Conservation (phyloP, 2,888 invertebrate genomes). For the Drosophila limbata region DNA sequence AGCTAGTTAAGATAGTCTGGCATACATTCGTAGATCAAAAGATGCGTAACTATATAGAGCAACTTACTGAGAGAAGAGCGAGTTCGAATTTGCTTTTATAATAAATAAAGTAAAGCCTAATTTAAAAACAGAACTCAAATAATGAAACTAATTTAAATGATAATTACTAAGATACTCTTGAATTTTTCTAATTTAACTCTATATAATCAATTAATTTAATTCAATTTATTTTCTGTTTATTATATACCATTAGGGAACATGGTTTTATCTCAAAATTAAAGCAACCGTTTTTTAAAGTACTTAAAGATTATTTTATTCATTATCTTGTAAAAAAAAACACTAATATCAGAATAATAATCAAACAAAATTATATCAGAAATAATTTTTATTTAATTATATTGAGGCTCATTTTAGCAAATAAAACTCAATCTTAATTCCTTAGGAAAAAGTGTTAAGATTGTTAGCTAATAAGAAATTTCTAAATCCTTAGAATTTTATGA, state of each 20-base stretch:
- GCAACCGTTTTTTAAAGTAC: too few species aligned
- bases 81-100: background rate
- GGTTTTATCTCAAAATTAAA: too few species aligned
- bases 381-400: background rate
- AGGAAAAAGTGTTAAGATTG: too few species aligned
- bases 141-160: background rate
- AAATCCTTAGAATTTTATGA: too few species aligned
- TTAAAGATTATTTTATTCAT: too few species aligned
- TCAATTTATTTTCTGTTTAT: too few species aligned
- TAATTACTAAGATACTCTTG: too few species aligned
- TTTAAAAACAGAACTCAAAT: background rate
- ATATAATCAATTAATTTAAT: too few species aligned
- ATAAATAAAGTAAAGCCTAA: background rate
- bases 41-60: slow-evolving; percentile 4
- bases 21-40: background rate
- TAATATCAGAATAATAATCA: background rate
- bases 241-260: too few species aligned
- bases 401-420: background rate
- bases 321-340: too few species aligned
- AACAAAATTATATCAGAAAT: background rate
- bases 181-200: too few species aligned
- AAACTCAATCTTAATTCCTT: background rate
- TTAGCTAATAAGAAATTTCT: too few species aligned
- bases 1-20: slow-evolving; percentile 6
- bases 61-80: background rate